A percentile compares a stretch with the other conserved stretches of the same genome.
phyloP scores from a whole-genome alignment of 2,113 vertebrate genomes.

The Anolis carolinensis region DNA sequence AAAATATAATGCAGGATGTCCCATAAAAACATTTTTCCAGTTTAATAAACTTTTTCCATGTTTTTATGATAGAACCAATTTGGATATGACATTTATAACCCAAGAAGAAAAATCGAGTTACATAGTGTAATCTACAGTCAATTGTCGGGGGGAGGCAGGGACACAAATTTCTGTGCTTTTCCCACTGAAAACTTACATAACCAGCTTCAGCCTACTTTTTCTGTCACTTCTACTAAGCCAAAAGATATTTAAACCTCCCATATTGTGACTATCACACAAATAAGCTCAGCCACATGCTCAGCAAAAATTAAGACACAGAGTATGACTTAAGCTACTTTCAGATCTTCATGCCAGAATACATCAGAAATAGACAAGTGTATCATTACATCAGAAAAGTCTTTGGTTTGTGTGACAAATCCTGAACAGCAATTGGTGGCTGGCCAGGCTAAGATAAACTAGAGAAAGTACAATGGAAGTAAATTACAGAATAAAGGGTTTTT shows the following conservation, averaged over 20 bases:
- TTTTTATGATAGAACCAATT: too few relatives aligned
- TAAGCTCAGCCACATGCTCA: conserved; percentile 68
- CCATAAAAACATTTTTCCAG: too few relatives aligned
- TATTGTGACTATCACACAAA: conserved; percentile 68
- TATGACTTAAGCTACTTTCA: conserved; percentile 70
- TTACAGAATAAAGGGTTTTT: neutral
- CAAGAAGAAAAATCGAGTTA: too few relatives aligned
- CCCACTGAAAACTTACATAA: conserved; percentile 46
- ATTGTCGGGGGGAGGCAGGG: conserved; percentile 47
- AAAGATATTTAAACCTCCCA: conserved; percentile 64
- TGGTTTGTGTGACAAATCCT: conserved; percentile 43
- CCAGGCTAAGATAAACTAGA: too few relatives aligned
- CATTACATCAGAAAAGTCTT: conserved; percentile 58
- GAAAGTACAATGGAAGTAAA: neutral
- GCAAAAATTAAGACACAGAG: conserved; percentile 74
- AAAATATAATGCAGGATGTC: too few relatives aligned
- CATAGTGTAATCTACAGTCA: neutral
- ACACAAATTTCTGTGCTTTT: conserved; percentile 39
- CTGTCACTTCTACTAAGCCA: conserved; percentile 63
- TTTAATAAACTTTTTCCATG: too few relatives aligned
- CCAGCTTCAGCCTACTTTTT: conserved; percentile 57
- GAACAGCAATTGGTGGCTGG: conserved; percentile 18
- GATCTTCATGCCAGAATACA: conserved; percentile 62
- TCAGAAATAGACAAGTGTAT: conserved; percentile 57
- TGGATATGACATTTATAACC: too few relatives aligned